Percentiles rank a stretch among this genome's conserved stretches.
Evolutionary conservation across 2,888 invertebrate species (phyloP).

Genomic region (Caenorhabditis afra): DNA sequence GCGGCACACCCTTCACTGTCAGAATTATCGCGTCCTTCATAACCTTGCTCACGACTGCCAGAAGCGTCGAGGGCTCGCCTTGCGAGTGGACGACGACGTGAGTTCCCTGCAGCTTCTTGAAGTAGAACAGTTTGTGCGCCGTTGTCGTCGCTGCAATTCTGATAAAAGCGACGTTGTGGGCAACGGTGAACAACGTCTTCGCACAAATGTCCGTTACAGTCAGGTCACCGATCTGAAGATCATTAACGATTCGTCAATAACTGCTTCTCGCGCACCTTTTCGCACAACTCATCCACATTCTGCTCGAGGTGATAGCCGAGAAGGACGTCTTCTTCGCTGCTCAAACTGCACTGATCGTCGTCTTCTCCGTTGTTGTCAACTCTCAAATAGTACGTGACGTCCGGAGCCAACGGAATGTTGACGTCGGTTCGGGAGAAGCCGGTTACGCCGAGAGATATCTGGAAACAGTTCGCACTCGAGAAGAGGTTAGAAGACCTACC

Average conservation of each 20-base stretch:
- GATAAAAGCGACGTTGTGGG: constrained; percentile 1
- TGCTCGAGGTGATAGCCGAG: constrained; percentile 28
- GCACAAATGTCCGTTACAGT: constrained; percentile 12
- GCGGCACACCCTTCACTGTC: constrained; percentile 25
- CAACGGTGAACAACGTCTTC: constrained; percentile 3
- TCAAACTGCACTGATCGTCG: constrained; percentile 8
- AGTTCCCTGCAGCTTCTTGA: constrained; percentile 25
- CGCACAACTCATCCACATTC: constrained; percentile 49
- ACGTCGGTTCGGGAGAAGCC: constrained; percentile 8
- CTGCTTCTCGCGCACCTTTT: constrained; percentile 7
- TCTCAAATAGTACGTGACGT: constrained; percentile 22
- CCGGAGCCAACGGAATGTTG: neutral
- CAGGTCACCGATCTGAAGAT: constrained; percentile 20
- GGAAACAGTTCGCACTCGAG: constrained; percentile 3
- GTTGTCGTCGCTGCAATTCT: constrained; percentile 8
- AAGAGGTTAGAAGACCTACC: too few relatives aligned
- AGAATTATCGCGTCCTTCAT: constrained; percentile 33
- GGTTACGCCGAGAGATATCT: constrained; percentile 22
- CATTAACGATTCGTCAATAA: too few relatives aligned
- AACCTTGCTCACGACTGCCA: constrained; percentile 31
- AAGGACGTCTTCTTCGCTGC: constrained; percentile 23
- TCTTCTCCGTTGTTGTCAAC: constrained; percentile 15
- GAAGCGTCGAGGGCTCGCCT: neutral
- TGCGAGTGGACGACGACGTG: constrained; percentile 13
- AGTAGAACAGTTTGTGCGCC: neutral